Conservation (phyloP, 2,797 vertebrate species). For the Perdix hodgsoniae region DNA sequence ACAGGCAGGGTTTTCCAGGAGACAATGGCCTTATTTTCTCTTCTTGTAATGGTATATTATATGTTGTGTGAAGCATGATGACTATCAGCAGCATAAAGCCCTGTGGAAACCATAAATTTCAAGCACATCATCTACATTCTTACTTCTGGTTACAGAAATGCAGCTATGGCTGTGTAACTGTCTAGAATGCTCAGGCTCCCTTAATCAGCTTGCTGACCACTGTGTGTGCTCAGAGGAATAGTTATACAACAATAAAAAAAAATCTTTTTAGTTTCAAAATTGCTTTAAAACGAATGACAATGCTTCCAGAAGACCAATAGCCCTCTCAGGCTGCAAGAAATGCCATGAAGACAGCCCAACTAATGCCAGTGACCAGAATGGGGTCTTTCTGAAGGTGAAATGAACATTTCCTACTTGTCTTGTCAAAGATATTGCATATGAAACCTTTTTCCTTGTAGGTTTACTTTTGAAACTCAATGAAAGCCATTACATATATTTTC, state of each 20-base stretch:
- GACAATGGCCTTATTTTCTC: slow-evolving; percentile 31
- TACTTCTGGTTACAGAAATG: slow-evolving; percentile 2
- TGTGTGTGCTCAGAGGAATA: not conserved
- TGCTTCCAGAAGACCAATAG: not conserved
- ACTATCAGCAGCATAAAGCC: not conserved
- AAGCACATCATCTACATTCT: not conserved
- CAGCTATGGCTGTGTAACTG: not conserved
- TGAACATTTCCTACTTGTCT: not conserved
- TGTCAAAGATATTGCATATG: not conserved
- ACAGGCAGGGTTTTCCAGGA: not conserved
- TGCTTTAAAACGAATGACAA: not conserved
- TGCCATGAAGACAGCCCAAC: not conserved
- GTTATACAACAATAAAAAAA: not conserved
- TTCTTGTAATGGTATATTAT: not conserved
- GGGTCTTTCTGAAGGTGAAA: not conserved
- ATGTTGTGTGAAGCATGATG: not conserved
- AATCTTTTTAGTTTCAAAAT: not conserved
- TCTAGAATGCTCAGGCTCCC: not conserved
- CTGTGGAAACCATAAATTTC: slow-evolving; percentile 14
- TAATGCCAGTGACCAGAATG: not conserved
- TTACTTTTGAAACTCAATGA: not conserved
- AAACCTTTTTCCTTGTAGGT: not conserved
- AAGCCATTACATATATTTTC: not conserved
- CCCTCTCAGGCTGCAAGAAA: not conserved
- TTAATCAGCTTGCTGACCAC: not conserved